Evolutionary conservation across 2,888 invertebrate species (phyloP).

Genomic region (Osmoderma eremita): DNA sequence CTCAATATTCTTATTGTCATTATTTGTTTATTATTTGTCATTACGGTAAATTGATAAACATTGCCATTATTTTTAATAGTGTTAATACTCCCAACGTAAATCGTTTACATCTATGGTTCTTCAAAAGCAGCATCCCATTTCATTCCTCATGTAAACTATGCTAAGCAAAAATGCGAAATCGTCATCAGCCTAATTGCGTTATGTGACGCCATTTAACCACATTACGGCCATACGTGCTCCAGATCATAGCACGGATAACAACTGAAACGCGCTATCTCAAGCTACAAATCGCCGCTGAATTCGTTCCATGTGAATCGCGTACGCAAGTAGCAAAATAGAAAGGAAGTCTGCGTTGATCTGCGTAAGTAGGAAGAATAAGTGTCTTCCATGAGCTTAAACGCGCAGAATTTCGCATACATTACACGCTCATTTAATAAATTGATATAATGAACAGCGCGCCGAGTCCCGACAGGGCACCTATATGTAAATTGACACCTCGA

Average conservation of each 20-base stretch:
- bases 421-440: conserved; percentile 52
- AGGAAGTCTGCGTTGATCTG: background rate
- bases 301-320: conserved; percentile 1
- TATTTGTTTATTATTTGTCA: no score
- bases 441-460: conserved; percentile 47
- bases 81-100: no score
- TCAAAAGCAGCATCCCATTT: background rate
- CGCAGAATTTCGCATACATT: conserved; percentile 51
- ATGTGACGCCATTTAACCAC: conserved; percentile 9
- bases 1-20: no score
- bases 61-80: no score
- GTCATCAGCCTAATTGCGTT: conserved; percentile 21
- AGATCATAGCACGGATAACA: conserved; percentile 1
- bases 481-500: conserved; percentile 52
- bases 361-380: background rate
- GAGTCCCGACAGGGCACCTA: conserved; percentile 45
- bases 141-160: background rate
- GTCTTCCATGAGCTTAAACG: conserved; percentile 15
- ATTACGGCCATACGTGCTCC: background rate
- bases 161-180: conserved; percentile 12
- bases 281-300: conserved; percentile 7
- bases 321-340: conserved; percentile 16
- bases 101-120: conserved; percentile 41
- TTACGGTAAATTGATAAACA: no score
- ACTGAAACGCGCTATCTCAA: background rate